Percentiles rank a stretch among this genome's conserved stretches.
Evolutionary conservation across 2,113 vertebrate species (phyloP).

Genomic region (Saccopteryx bilineata): DNA sequence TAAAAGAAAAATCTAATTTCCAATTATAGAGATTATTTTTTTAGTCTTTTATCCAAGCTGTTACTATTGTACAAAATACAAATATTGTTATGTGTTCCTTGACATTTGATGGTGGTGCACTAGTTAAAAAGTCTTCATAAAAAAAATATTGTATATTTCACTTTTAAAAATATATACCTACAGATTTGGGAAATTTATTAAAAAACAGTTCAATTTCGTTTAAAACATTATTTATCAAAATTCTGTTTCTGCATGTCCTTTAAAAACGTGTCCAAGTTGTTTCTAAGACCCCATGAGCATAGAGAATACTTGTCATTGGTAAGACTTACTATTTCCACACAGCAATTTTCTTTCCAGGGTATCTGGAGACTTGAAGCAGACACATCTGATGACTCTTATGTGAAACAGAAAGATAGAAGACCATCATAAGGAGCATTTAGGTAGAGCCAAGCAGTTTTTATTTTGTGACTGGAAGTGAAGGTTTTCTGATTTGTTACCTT

Average conservation of each 20-base stretch:
- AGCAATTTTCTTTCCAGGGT: not conserved
- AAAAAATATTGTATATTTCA: not conserved
- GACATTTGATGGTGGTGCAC: not conserved
- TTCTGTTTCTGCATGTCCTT: not conserved
- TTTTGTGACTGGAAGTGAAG: conserved; percentile 58
- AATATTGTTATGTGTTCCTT: not conserved
- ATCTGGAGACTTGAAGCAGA: conserved; percentile 65
- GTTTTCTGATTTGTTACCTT: conserved; percentile 69
- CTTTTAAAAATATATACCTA: not conserved
- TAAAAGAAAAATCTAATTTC: conserved; percentile 43
- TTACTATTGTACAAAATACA: not conserved
- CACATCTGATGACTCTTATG: conserved; percentile 59
- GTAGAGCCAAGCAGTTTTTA: conserved; percentile 54
- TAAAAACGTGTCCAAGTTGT: not conserved
- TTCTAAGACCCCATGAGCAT: not conserved
- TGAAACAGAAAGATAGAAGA: conserved; percentile 63
- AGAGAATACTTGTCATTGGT: not conserved
- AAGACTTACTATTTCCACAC: not conserved
- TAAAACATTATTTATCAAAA: conserved; percentile 1
- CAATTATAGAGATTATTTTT: not conserved
- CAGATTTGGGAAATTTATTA: not conserved
- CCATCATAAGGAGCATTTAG: conserved; percentile 60
- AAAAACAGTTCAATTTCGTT: not conserved
- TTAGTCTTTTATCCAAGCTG: not conserved
- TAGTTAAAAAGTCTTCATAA: not conserved